These are phyloP conservation scores for Himantopus leucocephalus DNA, from an alignment of 2,113 vertebrate genomes.

Conservation along the genomic window DNA sequence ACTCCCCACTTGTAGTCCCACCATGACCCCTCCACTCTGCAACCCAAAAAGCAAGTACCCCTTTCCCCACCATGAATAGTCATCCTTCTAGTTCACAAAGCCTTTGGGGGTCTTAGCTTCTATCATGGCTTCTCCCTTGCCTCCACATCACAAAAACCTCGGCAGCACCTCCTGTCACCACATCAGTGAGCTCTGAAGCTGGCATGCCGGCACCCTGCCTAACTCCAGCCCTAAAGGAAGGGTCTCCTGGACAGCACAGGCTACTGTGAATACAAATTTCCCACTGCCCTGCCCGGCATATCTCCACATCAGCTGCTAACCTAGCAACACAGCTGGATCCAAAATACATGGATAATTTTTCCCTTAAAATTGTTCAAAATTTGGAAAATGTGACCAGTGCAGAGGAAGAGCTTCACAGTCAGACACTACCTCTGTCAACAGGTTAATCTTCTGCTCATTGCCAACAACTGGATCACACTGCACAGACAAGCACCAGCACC, in stretches of 20 bases:
- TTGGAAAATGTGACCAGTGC: accelerated
- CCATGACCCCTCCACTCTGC: background rate
- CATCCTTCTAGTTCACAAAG: background rate
- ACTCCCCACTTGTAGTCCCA: background rate
- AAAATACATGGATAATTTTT: background rate
- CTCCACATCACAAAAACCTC: background rate
- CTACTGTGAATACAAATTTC: background rate
- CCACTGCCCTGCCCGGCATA: background rate
- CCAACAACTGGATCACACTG: background rate
- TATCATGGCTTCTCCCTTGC: background rate
- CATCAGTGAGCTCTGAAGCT: background rate
- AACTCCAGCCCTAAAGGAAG: background rate
- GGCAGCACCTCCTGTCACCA: background rate
- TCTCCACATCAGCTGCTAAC: background rate
- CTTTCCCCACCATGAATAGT: background rate
- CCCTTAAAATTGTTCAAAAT: background rate
- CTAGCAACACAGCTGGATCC: background rate
- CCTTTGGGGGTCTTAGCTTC: background rate
- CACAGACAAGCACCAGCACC: background rate
- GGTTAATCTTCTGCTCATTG: background rate
- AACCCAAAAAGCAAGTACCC: background rate
- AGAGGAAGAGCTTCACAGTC: background rate
- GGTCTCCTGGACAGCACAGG: background rate
- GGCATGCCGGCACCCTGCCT: background rate
- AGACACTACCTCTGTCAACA: background rate